Conservation (phyloP, 2,888 invertebrate genomes). For the Ditylenchus weischeri region DNA sequence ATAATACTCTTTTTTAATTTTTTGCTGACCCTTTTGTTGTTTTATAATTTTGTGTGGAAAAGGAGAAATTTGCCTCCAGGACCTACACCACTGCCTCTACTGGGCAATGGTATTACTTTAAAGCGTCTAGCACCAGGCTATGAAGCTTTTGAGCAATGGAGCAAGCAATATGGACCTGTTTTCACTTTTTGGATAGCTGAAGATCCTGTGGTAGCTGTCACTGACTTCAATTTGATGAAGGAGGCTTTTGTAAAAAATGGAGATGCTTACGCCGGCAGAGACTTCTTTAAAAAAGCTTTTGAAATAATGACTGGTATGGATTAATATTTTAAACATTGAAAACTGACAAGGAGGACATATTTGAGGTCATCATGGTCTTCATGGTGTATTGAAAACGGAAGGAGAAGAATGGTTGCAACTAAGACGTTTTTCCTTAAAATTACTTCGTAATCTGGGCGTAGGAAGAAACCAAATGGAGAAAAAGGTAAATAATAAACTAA, state of each 20-base stretch:
- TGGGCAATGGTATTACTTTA: slow-evolving; percentile 8
- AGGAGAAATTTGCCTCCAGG: slow-evolving; percentile 1
- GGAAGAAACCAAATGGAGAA: slow-evolving; percentile 6
- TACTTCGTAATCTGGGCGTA: slow-evolving; percentile 10
- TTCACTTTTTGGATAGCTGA: slow-evolving; percentile 13
- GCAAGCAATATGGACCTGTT: slow-evolving; percentile 7
- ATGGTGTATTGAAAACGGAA: slow-evolving; percentile 6
- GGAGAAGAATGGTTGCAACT: slow-evolving; percentile 10
- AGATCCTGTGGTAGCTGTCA: slow-evolving; percentile 1
- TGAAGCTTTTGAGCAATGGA: slow-evolving; percentile 5
- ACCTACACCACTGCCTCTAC: slow-evolving; percentile 11
- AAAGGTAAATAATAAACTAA: background rate
- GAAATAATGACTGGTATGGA: background rate
- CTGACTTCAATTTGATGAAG: slow-evolving; percentile 10
- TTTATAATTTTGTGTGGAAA: no score
- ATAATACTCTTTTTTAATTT: no score
- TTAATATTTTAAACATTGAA: background rate
- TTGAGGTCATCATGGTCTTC: background rate
- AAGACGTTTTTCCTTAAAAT: slow-evolving; percentile 8
- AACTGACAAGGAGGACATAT: background rate
- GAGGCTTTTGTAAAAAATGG: slow-evolving; percentile 12
- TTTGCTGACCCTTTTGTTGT: no score
- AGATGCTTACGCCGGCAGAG: slow-evolving; percentile 10
- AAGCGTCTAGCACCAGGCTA: slow-evolving; percentile 5
- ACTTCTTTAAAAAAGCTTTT: background rate